phyloP scores from a whole-genome alignment of 2,888 invertebrate genomes.

The Eilema sororculum region DNA sequence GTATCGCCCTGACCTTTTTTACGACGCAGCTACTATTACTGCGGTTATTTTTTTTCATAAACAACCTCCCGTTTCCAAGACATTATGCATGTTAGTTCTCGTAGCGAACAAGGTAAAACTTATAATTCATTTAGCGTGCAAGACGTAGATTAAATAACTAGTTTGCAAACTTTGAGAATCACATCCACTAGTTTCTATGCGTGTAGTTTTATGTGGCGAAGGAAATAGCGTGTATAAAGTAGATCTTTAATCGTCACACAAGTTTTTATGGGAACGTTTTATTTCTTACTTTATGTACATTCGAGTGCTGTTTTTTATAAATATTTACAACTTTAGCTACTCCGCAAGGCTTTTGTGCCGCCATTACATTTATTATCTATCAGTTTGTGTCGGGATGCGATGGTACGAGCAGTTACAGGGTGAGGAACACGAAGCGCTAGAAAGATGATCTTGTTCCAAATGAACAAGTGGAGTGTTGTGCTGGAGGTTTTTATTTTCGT shows the following conservation, averaged over 20 bases:
- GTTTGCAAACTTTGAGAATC: conserved; percentile 59
- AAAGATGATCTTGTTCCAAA: conserved; percentile 5
- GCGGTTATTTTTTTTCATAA: conserved; percentile 54
- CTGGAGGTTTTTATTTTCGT: neutral
- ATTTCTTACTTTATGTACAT: conserved; percentile 19
- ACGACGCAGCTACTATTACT: conserved; percentile 63
- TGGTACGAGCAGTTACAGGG: neutral
- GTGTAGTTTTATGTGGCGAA: conserved; percentile 27
- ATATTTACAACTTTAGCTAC: conserved; percentile 11
- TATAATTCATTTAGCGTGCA: conserved; percentile 58
- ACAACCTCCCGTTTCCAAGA: neutral
- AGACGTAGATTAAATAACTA: conserved; percentile 53
- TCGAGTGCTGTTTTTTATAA: conserved; percentile 22
- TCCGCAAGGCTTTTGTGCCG: conserved; percentile 1
- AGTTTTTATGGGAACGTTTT: conserved; percentile 28
- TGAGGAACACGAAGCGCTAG: neutral
- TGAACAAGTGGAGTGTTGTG: neutral
- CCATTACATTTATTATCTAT: conserved; percentile 18
- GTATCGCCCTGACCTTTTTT: conserved; percentile 67
- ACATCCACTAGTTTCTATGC: conserved; percentile 37
- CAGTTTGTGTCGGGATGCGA: conserved; percentile 5
- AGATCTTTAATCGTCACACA: conserved; percentile 33
- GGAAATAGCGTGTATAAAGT: conserved; percentile 25
- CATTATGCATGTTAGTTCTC: neutral
- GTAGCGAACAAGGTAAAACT: conserved; percentile 52